Base-by-base conservation (phyloP, 2,113 vertebrate species). In the Phylloscopus trochiloides region DNA sequence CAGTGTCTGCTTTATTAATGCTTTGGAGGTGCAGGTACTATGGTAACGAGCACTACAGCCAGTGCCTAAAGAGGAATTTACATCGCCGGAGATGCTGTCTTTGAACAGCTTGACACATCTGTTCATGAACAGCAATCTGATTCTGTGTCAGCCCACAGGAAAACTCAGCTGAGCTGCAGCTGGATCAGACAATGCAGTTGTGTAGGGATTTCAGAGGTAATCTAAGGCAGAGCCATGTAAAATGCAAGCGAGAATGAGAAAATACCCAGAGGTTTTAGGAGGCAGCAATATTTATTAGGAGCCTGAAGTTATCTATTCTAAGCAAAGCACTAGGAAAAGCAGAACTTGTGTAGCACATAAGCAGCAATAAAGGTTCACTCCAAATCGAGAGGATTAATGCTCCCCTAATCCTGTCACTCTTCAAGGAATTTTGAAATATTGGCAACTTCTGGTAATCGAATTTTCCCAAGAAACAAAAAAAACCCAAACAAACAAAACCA, bases 31-130 rank as follows among this genome's bases (percentile, higher is more conserved):
- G 0, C 83, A 91, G 83, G 75, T 94, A 63, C 95, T 95, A 88
- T 94, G 77, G 81, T 92, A 95, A 96, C 40, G 0, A 93, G 47
- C 26, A 17, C 42, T 70, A 43, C 67, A 93, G 87, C 45, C 82
- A 55, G 67, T 59, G 59, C 59, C 93, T 88, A 86, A 92, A 92
- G 85, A 95, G 65, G 75, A 90, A 92, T 92, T 84, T 70, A 55
- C 82, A 40, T 85, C 1, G 0, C 77, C 34, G 36, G 92, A 80
- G 71, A 83, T 59, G 32, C 51, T 83, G 71, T 47, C 85, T 93
- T 90, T 86, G 90, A 95, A 52, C 85, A 96, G 72, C 88, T 83
- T 88, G 90, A 83, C 93, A 95, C 85, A 86, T 93, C 78, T 96
- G 85, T 50, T 96, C 85, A 59, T 21, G 54, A 92, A 12, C 71